A percentile compares a stretch with the other conserved stretches of the same genome.
These are phyloP conservation scores for Campaea margaritaria DNA, from an alignment of 2,888 invertebrate species.

Conservation along the genomic window DNA sequence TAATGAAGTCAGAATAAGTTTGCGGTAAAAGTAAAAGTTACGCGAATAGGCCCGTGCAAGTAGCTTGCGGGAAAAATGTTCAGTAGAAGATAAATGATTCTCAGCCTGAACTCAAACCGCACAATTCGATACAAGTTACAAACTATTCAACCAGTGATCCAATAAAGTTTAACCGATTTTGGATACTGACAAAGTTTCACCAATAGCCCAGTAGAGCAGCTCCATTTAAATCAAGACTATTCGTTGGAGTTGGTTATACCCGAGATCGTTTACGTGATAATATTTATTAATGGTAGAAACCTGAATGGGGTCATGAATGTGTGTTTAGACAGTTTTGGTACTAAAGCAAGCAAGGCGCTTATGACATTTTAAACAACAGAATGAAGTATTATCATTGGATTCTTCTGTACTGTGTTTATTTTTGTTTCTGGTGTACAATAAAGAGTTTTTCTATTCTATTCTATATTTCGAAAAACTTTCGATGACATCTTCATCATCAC, in stretches of 20 bases:
- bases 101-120: constrained; percentile 18
- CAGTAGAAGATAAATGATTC: constrained; percentile 15
- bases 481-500: no score
- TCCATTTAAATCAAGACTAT: constrained; percentile 13
- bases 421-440: no score
- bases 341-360: no score
- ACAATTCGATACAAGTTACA: constrained; percentile 29
- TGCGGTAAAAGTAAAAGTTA: no score
- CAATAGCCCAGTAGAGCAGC: constrained; percentile 3
- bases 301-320: background rate
- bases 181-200: constrained; percentile 20
- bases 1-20: no score
- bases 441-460: no score
- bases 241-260: constrained; percentile 6
- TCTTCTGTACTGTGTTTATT: no score
- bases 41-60: background rate
- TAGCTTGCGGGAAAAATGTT: background rate
- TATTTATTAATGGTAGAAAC: no score
- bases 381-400: no score
- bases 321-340: no score
- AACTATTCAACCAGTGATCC: constrained; percentile 24
- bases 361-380: no score
- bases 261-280: background rate
- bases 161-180: constrained; percentile 27
- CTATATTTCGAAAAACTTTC: no score